Conservation (phyloP, 2,113 vertebrate species). For the Bothrops jararaca region DNA sequence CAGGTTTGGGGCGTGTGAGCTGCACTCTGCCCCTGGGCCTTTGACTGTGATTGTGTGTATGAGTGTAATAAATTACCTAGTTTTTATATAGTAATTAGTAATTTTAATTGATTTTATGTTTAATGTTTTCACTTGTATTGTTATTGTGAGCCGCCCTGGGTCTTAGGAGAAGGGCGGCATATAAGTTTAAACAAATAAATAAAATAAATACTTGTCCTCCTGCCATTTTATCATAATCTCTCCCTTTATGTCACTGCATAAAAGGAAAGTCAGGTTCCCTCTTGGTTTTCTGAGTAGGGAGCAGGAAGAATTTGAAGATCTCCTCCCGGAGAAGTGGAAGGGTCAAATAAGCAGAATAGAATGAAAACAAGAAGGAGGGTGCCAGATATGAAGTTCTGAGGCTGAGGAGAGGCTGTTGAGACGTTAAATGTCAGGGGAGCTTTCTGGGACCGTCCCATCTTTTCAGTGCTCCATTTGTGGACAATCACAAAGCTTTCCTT, state of each 20-base stretch:
- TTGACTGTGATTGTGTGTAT: too few species aligned
- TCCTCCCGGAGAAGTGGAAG: neutral
- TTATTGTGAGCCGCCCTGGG: too few species aligned
- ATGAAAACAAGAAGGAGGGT: neutral
- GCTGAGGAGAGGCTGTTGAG: rapidly evolving
- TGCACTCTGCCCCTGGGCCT: too few species aligned
- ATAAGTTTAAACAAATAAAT: too few species aligned
- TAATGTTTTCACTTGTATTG: too few species aligned
- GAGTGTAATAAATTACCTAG: too few species aligned
- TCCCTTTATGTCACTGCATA: neutral
- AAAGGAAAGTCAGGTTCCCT: neutral
- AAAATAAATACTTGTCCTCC: neutral
- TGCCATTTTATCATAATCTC: neutral
- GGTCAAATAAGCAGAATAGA: neutral
- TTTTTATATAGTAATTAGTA: too few species aligned
- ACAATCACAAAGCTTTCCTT: neutral
- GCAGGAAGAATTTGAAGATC: neutral
- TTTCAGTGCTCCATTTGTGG: neutral
- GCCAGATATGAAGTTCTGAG: neutral
- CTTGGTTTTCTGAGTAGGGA: neutral
- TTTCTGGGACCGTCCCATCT: neutral
- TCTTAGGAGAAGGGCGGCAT: too few species aligned
- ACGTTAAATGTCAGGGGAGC: neutral
- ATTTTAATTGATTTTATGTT: too few species aligned
- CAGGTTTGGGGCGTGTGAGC: too few species aligned